Evolutionary conservation across 2,797 vertebrate genomes (phyloP), one percentile per base, ranked within the genome.

Genomic region (Poeciliopsis presidionis): DNA sequence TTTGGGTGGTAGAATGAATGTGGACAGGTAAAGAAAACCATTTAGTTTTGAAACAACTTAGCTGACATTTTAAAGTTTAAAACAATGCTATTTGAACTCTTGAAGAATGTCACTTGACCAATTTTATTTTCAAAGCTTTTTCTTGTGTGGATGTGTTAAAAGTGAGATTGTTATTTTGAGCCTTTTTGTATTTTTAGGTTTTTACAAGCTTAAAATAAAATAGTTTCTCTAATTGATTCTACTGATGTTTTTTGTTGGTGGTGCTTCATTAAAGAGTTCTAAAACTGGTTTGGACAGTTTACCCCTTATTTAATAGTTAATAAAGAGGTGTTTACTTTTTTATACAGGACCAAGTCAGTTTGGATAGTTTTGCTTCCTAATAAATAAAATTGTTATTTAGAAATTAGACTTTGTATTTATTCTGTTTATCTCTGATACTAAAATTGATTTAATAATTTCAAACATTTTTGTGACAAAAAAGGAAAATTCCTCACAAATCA

Each of bases 121-220:
- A 11, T 39, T 53, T 63, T 63, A 63, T 63, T 63, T 67, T 41
- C 4, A 41, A 41, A 67, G 63, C 36, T 22, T 67, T 11, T 55
- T 55, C 30, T 22, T n/a, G 63, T 1, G 22, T 43, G 63, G 20
- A 43, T 67, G 20, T 41, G 20, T 41, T 8, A 67, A 5, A 67
- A 25, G 2, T 25, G 9, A 12, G 20, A 41, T 25, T n/a, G 36
- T 67, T 67, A 5, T 9, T 20, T 12, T 41, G 20, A 65, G 55
- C 55, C 55, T 57, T 36, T 65, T 65, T 65, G 16, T 33, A 67
- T 67, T 9, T 41, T 13, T 67, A 67, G 63, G 36, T 41, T 67
- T 67, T 67, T 67, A 41, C 20, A 67, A 67, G 36, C 36, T 41
- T 25, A 41, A 25, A 67, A 67, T 67, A 67, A 67, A 65, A 39